Evolutionary conservation across 1,140 invertebrate species (phyloP).

Genomic region (Cyphomyrmex costatus): DNA sequence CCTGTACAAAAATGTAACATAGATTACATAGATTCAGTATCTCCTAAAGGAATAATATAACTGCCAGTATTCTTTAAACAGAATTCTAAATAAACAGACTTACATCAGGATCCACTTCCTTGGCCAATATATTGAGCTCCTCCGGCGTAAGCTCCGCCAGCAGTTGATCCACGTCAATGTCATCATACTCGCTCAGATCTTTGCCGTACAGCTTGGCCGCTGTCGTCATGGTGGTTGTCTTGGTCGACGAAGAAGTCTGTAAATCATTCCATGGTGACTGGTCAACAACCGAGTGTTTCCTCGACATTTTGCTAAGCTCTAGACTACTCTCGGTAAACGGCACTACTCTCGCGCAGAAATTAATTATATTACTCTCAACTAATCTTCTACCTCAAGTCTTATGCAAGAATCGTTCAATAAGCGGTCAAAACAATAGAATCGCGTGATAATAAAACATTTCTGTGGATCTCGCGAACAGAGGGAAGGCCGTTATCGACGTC

Average conservation of each 20-base stretch:
- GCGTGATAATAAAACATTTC: background rate
- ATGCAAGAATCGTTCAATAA: background rate
- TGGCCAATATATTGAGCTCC: slow-evolving; percentile 98
- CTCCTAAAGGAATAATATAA: background rate
- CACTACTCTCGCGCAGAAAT: background rate
- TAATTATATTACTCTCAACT: background rate
- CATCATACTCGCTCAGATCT: slow-evolving; percentile 97
- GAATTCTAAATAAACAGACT: slow-evolving; percentile 84
- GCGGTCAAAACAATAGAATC: background rate
- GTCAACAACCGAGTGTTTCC: slow-evolving; percentile 73
- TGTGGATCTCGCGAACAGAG: too few relatives aligned
- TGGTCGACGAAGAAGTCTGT: slow-evolving; percentile 94
- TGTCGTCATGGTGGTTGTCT: slow-evolving; percentile 95
- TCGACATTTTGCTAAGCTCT: slow-evolving; percentile 56
- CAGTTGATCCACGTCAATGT: slow-evolving; percentile 98
- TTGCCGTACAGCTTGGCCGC: slow-evolving; percentile 96
- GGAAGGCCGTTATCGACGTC: background rate
- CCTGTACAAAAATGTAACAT: slow-evolving; percentile 90
- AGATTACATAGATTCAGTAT: slow-evolving; percentile 27
- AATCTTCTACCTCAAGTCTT: background rate
- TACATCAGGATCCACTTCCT: slow-evolving; percentile 99
- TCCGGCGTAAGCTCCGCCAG: slow-evolving; percentile 97
- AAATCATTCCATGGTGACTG: slow-evolving; percentile 82
- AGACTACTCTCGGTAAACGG: background rate
- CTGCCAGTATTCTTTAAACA: too few relatives aligned